Base-by-base conservation (phyloP, 2,797 vertebrate genomes). In the Serranus cabrilla region DNA sequence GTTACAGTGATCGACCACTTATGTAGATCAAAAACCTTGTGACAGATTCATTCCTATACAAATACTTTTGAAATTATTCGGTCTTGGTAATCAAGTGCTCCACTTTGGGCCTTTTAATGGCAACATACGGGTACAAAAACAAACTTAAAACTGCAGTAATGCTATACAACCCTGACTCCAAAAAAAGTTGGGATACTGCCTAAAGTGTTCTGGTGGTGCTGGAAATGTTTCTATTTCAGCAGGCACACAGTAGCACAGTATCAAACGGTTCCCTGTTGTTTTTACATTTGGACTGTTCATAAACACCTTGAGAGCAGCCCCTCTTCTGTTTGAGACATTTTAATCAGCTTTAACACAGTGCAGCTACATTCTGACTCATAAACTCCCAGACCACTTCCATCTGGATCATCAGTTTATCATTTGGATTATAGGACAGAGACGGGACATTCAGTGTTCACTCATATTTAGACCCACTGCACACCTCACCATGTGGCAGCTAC, bases 381-480 rank as follows among this genome's bases (percentile, higher is more conserved):
- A 63, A 23, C 46, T 18, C 20, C 46, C 5, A 17, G 17, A 51
- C n/a, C 46, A 64, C 31, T 39, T 64, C 34, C 61, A 64, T 64
- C 31, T 64, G 61, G 31, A 39, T n/a, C 34, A 63, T 49, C 45
- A 1, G 45, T 47, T 47, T 37, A 62, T 49, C 12, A 37, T 37
- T 49, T n/a, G 21, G 3, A 60, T 45, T 43, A 11, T 7, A 45
- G 40, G 57, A 45, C 10, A 5, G 58, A 43, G 2, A 59, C 1
- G 11, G 40, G 4, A 45, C 20, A 34, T 7, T 34, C 34, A 57
- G 21, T 16, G 39, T 17, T 11, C 37, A 17, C 2, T 17, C 56
- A 45, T 60, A 43, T 16, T 43, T 14, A 43, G 42, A 17, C 16
- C 16, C 14, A 17, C 43, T 45, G 43, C 43, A 45, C 43, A 45